Conservation (phyloP, 2,888 invertebrate genomes). For the Biston stratarius region DNA sequence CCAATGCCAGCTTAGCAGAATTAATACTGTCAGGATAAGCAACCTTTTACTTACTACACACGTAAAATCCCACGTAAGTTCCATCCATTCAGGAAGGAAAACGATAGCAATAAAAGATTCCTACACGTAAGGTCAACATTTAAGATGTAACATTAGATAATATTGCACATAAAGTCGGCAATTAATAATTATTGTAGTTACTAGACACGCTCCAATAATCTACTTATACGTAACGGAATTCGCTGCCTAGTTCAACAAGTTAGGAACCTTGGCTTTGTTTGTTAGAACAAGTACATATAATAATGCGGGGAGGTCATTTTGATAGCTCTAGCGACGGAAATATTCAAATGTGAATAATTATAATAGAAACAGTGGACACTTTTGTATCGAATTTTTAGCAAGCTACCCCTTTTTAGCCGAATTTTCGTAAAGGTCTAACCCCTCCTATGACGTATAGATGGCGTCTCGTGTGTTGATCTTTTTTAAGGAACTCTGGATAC, state of each 20-base stretch:
- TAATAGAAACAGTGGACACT: too few species aligned
- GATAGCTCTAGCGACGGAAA: constrained; percentile 14
- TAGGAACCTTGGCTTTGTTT: constrained; percentile 28
- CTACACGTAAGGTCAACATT: constrained; percentile 18
- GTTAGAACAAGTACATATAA: constrained; percentile 8
- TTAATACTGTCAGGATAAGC: constrained; percentile 17
- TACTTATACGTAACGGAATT: constrained; percentile 24
- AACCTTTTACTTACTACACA: constrained; percentile 15
- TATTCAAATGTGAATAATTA: neutral
- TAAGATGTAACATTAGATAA: constrained; percentile 27
- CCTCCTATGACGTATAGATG: too few species aligned
- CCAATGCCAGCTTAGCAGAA: constrained; percentile 20
- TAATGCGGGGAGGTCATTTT: constrained; percentile 17
- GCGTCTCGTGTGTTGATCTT: too few species aligned
- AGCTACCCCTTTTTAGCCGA: too few species aligned
- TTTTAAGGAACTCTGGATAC: too few species aligned
- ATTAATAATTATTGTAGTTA: constrained; percentile 23
- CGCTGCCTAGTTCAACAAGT: constrained; percentile 21
- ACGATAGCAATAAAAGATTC: constrained; percentile 18
- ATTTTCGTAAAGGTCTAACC: too few species aligned
- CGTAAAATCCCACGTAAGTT: constrained; percentile 9
- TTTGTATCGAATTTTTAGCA: too few species aligned
- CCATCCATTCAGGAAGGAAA: constrained; percentile 21
- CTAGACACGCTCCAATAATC: constrained; percentile 32
- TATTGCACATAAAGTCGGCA: constrained; percentile 11